Evolutionary conservation across 2,797 vertebrate genomes (phyloP), one percentile per base, ranked within the genome.

Genomic region (Protonibea diacanthus): DNA sequence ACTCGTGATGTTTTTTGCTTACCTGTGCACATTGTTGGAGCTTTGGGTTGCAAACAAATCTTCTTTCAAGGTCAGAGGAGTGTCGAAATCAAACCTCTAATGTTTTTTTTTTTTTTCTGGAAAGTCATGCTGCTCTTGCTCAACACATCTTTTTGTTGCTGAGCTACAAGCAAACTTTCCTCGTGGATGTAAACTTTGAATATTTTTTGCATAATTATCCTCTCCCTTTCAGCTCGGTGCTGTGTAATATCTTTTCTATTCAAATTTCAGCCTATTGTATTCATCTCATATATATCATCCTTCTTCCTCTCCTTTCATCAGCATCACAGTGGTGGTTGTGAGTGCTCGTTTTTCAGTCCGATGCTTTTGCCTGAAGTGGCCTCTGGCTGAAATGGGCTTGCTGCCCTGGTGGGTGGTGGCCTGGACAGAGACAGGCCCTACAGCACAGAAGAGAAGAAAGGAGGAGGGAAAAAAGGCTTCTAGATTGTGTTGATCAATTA

Each of bases 401-500:
- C 59, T 48, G 60, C 45, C 40, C 40, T 2, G n/a, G 69, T 44
- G 8, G 65, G 21, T 47, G 73, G 56, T 44, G 49, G 65, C 58
- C 51, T 51, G 70, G 25, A 58, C 62, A 61, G 52, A 78, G 49
- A 51, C 51, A 55, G 10, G 29, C 4, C 9, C 18, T 18, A 42
- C 20, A 17, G 13, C n/a, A 44, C 11, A n/a, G 20, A 67, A 3
- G n/a, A 5, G 45, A 55, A 27, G 4, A 38, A 75, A 38, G 20
- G 21, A 38, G 33, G 5, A 29, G 13, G 27, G 4, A 5, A 66
- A 5, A 66, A 17, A 58, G 18, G 9, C 29, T 49, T 73, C 42
- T 42, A 57, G 83, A 80, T 77, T 78, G 76, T 55, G 63, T 70
- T n/a, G 57, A 73, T 78, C 68, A 38, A 56, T 72, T 64, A 53